Evolutionary conservation across 1,140 invertebrate genomes (phyloP), one percentile per base, ranked within the genome.

Genomic region (Drosophila oshimai): DNA sequence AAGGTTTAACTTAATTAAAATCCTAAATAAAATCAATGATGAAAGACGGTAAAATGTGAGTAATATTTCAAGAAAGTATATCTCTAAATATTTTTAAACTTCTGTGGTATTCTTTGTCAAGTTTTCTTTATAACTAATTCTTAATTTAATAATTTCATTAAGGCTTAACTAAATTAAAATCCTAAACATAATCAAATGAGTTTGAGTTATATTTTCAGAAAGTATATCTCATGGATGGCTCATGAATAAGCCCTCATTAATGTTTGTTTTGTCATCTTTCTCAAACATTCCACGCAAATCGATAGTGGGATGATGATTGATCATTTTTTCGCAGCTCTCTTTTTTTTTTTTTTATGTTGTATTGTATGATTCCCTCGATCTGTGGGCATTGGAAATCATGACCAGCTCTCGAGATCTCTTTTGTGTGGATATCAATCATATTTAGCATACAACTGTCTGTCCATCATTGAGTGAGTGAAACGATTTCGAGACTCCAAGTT

Each of bases 371-470:
- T 39, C 12, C 10, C 13, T 31, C 12, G 26, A 39, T 50, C n/a
- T 28, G 7, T 9, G 15, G 17, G 15, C 15, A 51, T 24, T 24
- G 5, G 47, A 37, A 37, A 24, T 20, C 50, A 53, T 20, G 44
- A 54, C 7, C 20, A n/a, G 18, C 42, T 54, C 17, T 54, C 17
- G 15, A 22, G 45, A 58, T 58, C 28, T 72, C 24, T 6, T 60
- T 73, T 73, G 57, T 73, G 28, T 9, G 33, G 10, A 29, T 74
- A 86, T 84, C 80, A 86, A 84, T 84, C 79, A 84, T 74, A 60
- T 84, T 84, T 84, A 75, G 62, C 80, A 79, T 79, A 86, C 65
- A 84, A 86, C 60, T 84, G 80, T 68, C 65, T 49, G 7, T 72
- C 67, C 22, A 18, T 71, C 47, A 71, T 41, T 58, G 34, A 12